These are phyloP conservation scores for Chondrosia reniformis DNA, from an alignment of 37 sponge, comb jelly and placozoan species.

Conservation along the genomic window DNA sequence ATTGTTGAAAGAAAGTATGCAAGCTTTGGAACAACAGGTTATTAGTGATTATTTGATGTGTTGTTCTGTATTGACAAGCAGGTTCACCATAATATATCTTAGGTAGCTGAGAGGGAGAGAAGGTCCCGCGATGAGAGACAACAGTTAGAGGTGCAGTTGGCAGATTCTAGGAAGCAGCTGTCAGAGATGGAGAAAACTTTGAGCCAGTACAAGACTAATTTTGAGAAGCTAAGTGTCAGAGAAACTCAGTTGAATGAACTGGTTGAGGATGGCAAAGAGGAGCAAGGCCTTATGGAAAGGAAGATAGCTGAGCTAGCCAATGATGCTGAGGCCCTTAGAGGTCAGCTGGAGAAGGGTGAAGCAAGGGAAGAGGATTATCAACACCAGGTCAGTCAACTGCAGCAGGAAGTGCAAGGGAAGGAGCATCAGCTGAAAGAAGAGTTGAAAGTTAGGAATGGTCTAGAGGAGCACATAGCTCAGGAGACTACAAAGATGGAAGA, in stretches of 20 bases:
- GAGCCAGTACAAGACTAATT: too few relatives aligned
- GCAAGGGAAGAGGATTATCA: background rate
- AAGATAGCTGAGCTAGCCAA: background rate
- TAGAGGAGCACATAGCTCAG: background rate
- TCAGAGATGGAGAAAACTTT: background rate
- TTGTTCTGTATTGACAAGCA: background rate
- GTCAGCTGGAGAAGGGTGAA: background rate
- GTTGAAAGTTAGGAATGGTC: background rate
- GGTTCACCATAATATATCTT: background rate
- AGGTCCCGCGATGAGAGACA: conserved; percentile 4
- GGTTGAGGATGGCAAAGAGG: background rate
- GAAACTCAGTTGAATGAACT: background rate
- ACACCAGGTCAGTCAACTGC: background rate
- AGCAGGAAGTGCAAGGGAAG: background rate
- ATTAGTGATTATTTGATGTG: background rate
- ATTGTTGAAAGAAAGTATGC: background rate
- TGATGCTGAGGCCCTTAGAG: background rate
- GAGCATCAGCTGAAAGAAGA: background rate
- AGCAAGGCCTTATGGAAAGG: background rate
- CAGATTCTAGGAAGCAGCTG: background rate
- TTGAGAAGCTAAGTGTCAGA: background rate
- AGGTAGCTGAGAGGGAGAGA: conserved; percentile 1
- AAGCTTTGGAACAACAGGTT: background rate
- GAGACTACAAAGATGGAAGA: background rate
- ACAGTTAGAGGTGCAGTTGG: background rate